A percentile compares a stretch with the other conserved stretches of the same genome.
Conservation (phyloP, 2,797 vertebrate genomes). For the Hydrophis major region DNA sequence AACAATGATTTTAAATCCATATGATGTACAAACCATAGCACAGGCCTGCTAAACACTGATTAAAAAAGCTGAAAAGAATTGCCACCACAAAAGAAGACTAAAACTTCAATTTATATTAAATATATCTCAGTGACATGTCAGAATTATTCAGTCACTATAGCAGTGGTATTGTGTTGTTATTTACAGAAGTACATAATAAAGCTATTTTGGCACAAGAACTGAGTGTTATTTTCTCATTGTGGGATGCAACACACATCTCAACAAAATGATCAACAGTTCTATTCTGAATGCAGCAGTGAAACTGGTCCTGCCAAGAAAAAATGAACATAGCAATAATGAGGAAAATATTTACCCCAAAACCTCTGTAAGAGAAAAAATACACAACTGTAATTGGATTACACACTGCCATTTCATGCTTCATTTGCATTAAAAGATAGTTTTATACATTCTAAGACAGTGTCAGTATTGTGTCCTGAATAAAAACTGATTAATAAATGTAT, state of each 20-base stretch:
- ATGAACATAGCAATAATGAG: background rate
- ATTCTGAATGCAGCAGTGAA: background rate
- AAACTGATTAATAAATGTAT: background rate
- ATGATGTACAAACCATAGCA: slow-evolving; percentile 42
- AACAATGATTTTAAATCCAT: slow-evolving; percentile 61
- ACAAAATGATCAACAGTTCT: slow-evolving; percentile 36
- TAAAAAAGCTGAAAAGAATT: slow-evolving; percentile 52
- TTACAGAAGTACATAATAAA: slow-evolving; percentile 31
- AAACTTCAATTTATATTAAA: slow-evolving; percentile 47
- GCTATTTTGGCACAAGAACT: background rate
- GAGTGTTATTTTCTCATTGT: slow-evolving; percentile 5
- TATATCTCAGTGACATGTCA: slow-evolving; percentile 51
- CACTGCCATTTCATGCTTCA: background rate
- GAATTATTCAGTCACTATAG: slow-evolving; percentile 19
- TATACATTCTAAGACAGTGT: background rate
- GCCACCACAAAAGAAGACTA: slow-evolving; percentile 50
- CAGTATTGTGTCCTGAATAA: background rate
- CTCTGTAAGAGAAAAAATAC: background rate
- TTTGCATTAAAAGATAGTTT: background rate
- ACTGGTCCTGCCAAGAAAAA: background rate
- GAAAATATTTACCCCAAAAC: background rate
- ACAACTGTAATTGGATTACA: background rate
- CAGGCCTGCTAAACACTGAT: slow-evolving; percentile 39
- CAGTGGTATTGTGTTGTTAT: slow-evolving; percentile 5
- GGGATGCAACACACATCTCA: background rate